Conservation (phyloP, 2,113 vertebrate genomes). For the Jacana jacana region DNA sequence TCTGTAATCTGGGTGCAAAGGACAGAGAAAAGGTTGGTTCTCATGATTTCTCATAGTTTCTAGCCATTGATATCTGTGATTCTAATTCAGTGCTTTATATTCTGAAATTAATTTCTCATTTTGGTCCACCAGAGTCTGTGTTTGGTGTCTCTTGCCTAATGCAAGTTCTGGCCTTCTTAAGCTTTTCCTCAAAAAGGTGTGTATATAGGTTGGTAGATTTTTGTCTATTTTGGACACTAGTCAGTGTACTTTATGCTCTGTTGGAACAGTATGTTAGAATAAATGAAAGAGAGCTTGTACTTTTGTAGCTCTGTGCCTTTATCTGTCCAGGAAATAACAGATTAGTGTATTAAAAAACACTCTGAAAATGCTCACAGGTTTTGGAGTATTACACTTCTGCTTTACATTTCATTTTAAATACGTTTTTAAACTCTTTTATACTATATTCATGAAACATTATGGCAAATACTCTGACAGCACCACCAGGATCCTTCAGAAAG, state of each 20-base stretch:
- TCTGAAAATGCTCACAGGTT: not conserved
- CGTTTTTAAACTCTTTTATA: not conserved
- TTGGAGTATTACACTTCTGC: not conserved
- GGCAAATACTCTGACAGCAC: not conserved
- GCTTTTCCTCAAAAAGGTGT: not conserved
- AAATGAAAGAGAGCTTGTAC: not conserved
- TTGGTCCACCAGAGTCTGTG: not conserved
- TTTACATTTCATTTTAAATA: not conserved
- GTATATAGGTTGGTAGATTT: not conserved
- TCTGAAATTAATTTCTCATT: not conserved
- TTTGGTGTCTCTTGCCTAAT: not conserved
- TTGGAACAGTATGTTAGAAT: not conserved
- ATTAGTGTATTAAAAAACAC: not conserved
- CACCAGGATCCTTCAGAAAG: not conserved
- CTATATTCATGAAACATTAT: not conserved
- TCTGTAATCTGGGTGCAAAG: not conserved
- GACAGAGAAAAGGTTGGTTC: not conserved
- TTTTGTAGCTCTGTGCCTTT: not conserved
- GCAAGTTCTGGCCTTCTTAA: not conserved
- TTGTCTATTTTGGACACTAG: not conserved
- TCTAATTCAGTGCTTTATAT: not conserved
- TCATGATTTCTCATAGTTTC: not conserved
- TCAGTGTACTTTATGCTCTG: not conserved
- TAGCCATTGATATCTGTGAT: not conserved
- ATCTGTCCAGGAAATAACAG: not conserved